A percentile compares a stretch with the other conserved stretches of the same genome.
Conservation (phyloP, 1,140 invertebrate genomes). For the Paramacrobiotus metropolitanus region DNA sequence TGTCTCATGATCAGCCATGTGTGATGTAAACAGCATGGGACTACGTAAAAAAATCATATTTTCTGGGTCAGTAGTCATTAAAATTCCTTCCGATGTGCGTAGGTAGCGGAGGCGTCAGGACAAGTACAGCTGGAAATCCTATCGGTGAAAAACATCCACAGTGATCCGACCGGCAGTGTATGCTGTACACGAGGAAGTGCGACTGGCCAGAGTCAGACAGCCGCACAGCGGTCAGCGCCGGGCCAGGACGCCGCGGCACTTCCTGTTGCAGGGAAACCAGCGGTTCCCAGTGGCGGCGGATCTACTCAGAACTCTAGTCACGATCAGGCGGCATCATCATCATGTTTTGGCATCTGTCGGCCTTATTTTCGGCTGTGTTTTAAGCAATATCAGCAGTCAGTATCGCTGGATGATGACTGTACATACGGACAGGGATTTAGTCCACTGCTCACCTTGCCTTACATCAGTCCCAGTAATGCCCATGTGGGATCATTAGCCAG, state of each 20-base stretch:
- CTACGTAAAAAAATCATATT: too few species aligned
- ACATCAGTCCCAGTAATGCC: neutral
- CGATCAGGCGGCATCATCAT: too few species aligned
- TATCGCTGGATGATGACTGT: neutral
- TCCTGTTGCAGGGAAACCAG: neutral
- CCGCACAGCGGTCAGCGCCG: neutral
- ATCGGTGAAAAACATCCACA: neutral
- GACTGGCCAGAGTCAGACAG: neutral
- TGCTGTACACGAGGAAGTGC: neutral
- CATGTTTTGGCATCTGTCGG: neutral
- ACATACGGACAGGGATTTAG: neutral
- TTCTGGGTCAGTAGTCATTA: too few species aligned
- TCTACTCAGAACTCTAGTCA: neutral
- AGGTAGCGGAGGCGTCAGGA: constrained; percentile 1
- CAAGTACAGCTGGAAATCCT: neutral
- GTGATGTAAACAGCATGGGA: too few species aligned
- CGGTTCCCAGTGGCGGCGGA: neutral
- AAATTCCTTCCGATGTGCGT: too few species aligned
- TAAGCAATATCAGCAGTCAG: neutral
- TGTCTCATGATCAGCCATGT: too few species aligned
- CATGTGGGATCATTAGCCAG: neutral
- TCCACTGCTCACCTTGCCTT: neutral
- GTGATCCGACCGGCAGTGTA: neutral
- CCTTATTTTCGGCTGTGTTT: neutral
- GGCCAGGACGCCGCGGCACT: neutral